Conservation (phyloP, 2,113 vertebrate species). For the Chionis minor region DNA sequence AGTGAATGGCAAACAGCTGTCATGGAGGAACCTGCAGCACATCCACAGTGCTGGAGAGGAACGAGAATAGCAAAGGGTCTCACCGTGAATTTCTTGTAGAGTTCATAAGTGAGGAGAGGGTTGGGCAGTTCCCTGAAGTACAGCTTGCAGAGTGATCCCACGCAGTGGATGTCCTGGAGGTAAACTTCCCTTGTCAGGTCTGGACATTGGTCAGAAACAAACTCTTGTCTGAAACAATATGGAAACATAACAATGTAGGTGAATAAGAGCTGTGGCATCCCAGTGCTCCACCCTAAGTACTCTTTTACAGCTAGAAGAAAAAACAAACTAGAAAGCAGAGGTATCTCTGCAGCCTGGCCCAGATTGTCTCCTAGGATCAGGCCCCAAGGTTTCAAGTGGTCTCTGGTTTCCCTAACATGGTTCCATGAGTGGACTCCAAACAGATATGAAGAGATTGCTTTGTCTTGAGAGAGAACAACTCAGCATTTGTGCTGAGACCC, state of each 20-base stretch:
- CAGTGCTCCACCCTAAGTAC: neutral
- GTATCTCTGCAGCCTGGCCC: neutral
- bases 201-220: constrained; percentile 91
- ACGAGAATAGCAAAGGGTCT: constrained; percentile 61
- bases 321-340: neutral
- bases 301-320: neutral
- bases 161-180: constrained; percentile 99
- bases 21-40: neutral
- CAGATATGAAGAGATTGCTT: neutral
- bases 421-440: neutral
- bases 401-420: neutral
- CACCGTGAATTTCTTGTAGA: constrained; percentile 97
- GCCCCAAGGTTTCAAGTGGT: neutral
- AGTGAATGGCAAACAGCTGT: neutral
- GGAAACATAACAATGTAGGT: constrained; percentile 21
- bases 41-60: neutral
- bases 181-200: constrained; percentile 97
- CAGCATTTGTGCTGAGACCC: neutral
- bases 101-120: constrained; percentile 96
- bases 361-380: neutral
- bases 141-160: constrained; percentile 97
- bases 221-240: constrained; percentile 90
- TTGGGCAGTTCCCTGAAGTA: constrained; percentile 98
- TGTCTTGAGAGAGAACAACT: neutral
- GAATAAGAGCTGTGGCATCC: neutral